Evolutionary conservation across 2,797 vertebrate species (phyloP), one percentile per base, ranked within the genome.

Genomic region (Hydrocynus forskahlii): DNA sequence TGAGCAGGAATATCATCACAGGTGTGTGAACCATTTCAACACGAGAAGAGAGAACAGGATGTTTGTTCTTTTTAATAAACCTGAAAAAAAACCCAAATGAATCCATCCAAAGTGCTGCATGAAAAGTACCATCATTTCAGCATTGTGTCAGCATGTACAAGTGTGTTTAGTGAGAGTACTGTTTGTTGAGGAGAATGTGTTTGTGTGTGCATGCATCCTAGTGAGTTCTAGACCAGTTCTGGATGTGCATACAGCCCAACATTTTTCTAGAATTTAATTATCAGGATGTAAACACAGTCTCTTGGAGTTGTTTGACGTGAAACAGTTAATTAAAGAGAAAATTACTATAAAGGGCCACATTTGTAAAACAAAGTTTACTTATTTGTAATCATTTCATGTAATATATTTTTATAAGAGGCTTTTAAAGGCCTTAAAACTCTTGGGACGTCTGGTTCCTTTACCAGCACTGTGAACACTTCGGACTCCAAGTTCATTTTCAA

Each of bases 51-150:
- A 60, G n/a, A 77, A 45, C 2, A 1, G 5, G 40, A 73, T 45
- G 13, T 73, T 62, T 69, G 7, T 78, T 69, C 55, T 78, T 78
- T 81, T 77, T 81, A 74, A 81, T 78, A 69, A 84, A 84, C 63
- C 70, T 81, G 75, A 72, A 81, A 74, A 40, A 83, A 81, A 74
- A 40, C 35, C 21, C 69, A 78, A 48, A 8, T 48, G 60, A 71
- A 81, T 81, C 78, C 74, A 84, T 73, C 68, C 48, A 81, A 74
- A 78, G 68, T 81, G 63, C 68, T 64, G 64, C 55, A 81, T 63
- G 48, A 69, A 81, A n/a, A 78, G 79, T 74, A 78, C 62, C 83
- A 81, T 80, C 75, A 64, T 74, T 55, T 75, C 29, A 71, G 48
- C 70, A 67, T 29, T 8, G 40, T 72, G 60, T 72, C 68, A 57